phyloP scores from a whole-genome alignment of 2,888 invertebrate species.

The Theretra japonica region DNA sequence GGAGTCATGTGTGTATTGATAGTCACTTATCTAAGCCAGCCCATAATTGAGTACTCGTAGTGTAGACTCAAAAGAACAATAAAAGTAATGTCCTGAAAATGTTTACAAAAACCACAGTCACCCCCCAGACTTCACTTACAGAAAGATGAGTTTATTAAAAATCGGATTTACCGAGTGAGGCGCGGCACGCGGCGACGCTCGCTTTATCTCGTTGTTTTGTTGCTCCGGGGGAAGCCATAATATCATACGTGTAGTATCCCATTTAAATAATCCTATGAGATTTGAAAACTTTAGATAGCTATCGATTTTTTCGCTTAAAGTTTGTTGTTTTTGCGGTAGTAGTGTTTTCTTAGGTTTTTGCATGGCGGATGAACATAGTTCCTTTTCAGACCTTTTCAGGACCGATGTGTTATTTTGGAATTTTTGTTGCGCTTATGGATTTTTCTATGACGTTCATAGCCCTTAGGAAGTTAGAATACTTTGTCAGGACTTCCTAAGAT shows the following conservation, averaged over 20 bases:
- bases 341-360: neutral
- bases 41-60: no score
- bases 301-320: neutral
- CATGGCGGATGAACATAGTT: neutral
- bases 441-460: no score
- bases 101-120: conserved; percentile 37
- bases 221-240: neutral
- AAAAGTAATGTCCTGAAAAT: conserved; percentile 11
- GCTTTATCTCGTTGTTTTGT: conserved; percentile 50
- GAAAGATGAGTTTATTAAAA: conserved; percentile 73
- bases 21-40: no score
- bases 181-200: conserved; percentile 53
- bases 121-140: conserved; percentile 36
- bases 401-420: no score
- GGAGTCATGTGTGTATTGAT: no score
- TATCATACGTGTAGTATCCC: neutral
- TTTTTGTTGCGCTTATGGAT: no score
- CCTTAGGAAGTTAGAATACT: no score
- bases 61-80: no score
- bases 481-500: no score
- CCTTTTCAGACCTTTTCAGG: no score
- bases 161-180: conserved; percentile 66
- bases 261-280: conserved; percentile 23
- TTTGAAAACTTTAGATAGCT: conserved; percentile 14
- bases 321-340: neutral